Evolutionary conservation across 1,140 invertebrate genomes (phyloP).

Genomic region (Acromyrmex charruanus): DNA sequence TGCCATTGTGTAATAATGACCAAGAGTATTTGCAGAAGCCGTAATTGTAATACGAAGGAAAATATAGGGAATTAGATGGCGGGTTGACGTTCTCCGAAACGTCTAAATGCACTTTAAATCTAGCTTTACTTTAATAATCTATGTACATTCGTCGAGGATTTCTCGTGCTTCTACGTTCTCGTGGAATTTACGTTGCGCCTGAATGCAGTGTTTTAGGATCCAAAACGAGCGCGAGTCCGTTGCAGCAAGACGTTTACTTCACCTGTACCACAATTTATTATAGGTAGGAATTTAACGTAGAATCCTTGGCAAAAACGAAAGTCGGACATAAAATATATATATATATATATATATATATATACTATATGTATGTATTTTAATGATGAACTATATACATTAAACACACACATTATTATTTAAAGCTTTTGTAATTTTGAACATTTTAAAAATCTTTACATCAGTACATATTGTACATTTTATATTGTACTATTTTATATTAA

Average conservation of each 20-base stretch:
- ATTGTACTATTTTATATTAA: neutral
- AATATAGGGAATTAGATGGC: constrained; percentile 53
- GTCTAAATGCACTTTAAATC: constrained; percentile 53
- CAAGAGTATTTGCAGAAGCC: constrained; percentile 14
- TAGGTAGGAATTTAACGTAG: constrained; percentile 46
- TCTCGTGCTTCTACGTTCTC: constrained; percentile 35
- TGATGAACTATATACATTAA: constrained; percentile 12
- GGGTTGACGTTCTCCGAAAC: constrained; percentile 26
- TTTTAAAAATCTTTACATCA: neutral
- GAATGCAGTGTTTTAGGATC: constrained; percentile 59
- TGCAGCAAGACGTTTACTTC: constrained; percentile 55
- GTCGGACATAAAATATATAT: constrained; percentile 23
- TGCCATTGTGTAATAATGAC: constrained; percentile 26
- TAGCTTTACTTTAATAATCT: constrained; percentile 61
- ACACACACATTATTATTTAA: neutral
- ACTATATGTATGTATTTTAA: constrained; percentile 30
- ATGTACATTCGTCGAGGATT: constrained; percentile 54
- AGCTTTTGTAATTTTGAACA: neutral
- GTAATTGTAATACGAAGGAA: constrained; percentile 4
- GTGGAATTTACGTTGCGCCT: constrained; percentile 52
- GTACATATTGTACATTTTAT: neutral
- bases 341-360: constrained; percentile 42
- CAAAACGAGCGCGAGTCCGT: constrained; percentile 51
- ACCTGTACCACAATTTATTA: constrained; percentile 54
- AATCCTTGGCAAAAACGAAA: constrained; percentile 1